Conservation (phyloP, 2,113 vertebrate species). For the Chaetops frenatus region DNA sequence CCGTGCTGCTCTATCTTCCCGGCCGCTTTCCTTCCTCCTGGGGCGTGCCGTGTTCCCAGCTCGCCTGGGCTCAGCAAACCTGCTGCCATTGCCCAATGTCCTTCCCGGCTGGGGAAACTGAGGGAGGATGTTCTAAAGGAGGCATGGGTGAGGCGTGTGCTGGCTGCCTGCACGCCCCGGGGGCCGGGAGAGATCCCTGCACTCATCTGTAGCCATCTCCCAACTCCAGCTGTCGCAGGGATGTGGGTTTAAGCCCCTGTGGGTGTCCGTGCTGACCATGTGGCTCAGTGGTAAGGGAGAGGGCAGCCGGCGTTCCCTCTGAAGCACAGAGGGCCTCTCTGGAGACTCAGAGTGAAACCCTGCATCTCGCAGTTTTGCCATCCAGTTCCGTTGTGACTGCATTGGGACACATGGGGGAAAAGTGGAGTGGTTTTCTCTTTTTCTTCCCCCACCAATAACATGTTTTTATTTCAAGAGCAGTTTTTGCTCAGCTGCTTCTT, state of each 20-base stretch:
- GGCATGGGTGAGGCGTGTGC: background rate
- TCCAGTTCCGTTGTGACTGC: fast-evolving
- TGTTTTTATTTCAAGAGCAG: background rate
- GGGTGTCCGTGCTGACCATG: fast-evolving
- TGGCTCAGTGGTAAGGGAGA: background rate
- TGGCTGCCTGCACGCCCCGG: fast-evolving
- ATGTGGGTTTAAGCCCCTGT: fast-evolving
- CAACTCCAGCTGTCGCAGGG: fast-evolving
- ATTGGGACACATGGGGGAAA: fast-evolving
- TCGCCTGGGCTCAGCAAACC: background rate
- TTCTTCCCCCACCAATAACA: background rate
- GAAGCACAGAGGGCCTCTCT: background rate
- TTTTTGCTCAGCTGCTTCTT: background rate
- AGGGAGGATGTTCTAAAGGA: background rate
- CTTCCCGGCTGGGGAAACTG: background rate
- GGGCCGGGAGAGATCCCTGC: fast-evolving
- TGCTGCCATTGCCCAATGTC: background rate
- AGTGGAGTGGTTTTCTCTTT: background rate
- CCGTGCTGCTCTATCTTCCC: background rate
- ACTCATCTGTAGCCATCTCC: fast-evolving
- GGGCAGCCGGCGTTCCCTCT: background rate
- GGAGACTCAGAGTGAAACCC: background rate
- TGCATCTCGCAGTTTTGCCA: fast-evolving
- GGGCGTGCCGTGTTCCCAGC: background rate
- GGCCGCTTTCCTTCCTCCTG: background rate